Percentiles rank a stretch among this genome's conserved stretches.
Evolutionary conservation across 2,113 vertebrate genomes (phyloP).

Genomic region (Oncorhynchus gorbuscha): DNA sequence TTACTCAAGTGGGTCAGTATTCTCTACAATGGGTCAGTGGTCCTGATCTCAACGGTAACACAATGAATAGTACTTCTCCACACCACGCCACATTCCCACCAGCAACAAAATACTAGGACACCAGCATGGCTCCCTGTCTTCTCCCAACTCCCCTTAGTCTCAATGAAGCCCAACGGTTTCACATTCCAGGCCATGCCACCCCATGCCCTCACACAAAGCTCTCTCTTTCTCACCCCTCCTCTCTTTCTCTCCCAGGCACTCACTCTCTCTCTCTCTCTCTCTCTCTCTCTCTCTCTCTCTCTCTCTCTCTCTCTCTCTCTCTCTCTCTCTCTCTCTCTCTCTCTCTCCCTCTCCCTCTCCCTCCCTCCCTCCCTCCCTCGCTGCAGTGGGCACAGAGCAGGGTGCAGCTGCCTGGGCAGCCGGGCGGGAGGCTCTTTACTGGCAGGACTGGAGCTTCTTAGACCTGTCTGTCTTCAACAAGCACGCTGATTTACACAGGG

Average conservation of each 20-base stretch:
- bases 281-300: constrained; percentile 10
- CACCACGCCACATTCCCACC: neutral
- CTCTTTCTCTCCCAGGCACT: neutral
- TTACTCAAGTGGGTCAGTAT: neutral
- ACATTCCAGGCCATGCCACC: constrained; percentile 52
- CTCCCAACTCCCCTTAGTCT: constrained; percentile 13
- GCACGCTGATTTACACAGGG: constrained; percentile 50
- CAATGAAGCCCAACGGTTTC: constrained; percentile 34
- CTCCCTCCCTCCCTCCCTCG: constrained; percentile 56
- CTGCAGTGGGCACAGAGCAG: constrained; percentile 53
- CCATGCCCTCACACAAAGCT: constrained; percentile 27
- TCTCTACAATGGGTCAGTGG: neutral
- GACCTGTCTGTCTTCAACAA: constrained; percentile 48
- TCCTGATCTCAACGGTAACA: neutral
- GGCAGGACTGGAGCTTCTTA: constrained; percentile 34
- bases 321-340: no score
- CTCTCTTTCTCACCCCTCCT: constrained; percentile 54
- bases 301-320: constrained; percentile 55
- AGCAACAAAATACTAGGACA: neutral
- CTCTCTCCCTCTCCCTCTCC: no score
- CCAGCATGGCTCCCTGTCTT: constrained; percentile 9
- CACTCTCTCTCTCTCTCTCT: constrained; percentile 11
- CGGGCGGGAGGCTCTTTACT: constrained; percentile 27
- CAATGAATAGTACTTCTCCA: neutral
- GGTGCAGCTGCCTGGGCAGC: constrained; percentile 62